Base-by-base conservation (phyloP, 1,140 invertebrate genomes). In the Akabosia matsudoensis region DNA sequence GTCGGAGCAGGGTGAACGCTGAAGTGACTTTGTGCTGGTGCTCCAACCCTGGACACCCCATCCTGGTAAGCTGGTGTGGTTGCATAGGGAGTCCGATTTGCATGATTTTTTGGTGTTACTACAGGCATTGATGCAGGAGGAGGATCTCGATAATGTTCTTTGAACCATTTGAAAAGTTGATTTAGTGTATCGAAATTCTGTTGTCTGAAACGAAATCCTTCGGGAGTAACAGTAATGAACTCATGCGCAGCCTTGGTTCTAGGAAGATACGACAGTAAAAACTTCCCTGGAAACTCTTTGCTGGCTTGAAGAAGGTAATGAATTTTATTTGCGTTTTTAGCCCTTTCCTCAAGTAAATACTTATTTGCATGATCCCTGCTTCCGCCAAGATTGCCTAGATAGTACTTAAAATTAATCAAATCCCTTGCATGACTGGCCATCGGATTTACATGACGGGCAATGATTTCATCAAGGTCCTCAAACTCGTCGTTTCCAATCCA, bases 391-490 rank as follows among this genome's bases (percentile, higher is more conserved):
- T 89, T 86, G 64, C 91, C 87, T 81, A 91, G 91, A 84, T 92
- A 97, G 83, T 98, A 97, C 83, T 96, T 97, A 84, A 97, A 98
- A 26, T 91, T 89, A 16, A 97, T 85, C 31, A 99, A 87, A 83
- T 99, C 97, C 0, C 95, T 88, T 0, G 94, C 95, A 83, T 92
- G 92, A 0, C 90, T 88, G 1, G 97, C 96, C 95, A 99, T 97
- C 0, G 97, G 97, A 79, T 93, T 96, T 3, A 99, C 91, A 85
- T 97, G 90, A 14, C 97, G 89, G 0, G 97, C 97, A 45, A 99
- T 95, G 64, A 99, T 99, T 91, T 99, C 97, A 86, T 99, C 97
- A 18, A 99, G 85, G 86, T 99, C 97, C 87, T 99, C 97, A 86
- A 97, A 99, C 82, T 97, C 93, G 82, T 94, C 93, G 74, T 88